phyloP scores from a whole-genome alignment of 2,888 invertebrate genomes.

The Anthrax anthrax region DNA sequence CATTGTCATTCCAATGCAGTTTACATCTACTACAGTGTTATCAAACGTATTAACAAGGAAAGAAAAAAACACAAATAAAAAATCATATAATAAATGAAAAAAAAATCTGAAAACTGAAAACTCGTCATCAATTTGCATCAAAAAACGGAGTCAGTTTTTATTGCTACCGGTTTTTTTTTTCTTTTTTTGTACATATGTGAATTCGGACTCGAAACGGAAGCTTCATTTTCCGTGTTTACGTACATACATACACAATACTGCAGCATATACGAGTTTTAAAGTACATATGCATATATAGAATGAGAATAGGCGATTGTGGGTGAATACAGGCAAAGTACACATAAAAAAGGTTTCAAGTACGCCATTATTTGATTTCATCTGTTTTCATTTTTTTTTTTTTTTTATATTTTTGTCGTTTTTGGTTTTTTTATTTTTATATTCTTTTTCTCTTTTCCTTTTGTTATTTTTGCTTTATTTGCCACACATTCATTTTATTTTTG shows the following conservation, averaged over 20 bases:
- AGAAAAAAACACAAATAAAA: too few species aligned
- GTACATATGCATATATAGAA: not conserved
- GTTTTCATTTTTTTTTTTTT: not conserved
- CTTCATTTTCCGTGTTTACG: not conserved
- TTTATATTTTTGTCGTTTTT: not conserved
- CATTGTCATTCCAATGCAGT: too few species aligned
- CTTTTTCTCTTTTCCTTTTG: slow-evolving; percentile 3
- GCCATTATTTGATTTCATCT: slow-evolving; percentile 5
- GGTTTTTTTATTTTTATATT: not conserved
- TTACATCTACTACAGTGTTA: too few species aligned
- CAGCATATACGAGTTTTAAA: not conserved
- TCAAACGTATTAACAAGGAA: too few species aligned
- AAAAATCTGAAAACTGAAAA: too few species aligned
- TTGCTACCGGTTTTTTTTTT: not conserved
- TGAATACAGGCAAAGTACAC: slow-evolving; percentile 1
- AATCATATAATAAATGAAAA: too few species aligned
- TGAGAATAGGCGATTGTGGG: not conserved
- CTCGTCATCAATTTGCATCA: too few species aligned
- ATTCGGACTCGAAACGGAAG: not conserved
- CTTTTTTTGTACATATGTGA: too few species aligned
- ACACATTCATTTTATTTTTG: too few species aligned
- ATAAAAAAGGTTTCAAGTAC: slow-evolving; percentile 8
- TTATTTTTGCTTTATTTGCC: too few species aligned
- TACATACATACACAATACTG: too few species aligned
- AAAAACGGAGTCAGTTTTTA: not conserved